Evolutionary conservation across 2,888 invertebrate species (phyloP).

Genomic region (Dascillus cervinus): DNA sequence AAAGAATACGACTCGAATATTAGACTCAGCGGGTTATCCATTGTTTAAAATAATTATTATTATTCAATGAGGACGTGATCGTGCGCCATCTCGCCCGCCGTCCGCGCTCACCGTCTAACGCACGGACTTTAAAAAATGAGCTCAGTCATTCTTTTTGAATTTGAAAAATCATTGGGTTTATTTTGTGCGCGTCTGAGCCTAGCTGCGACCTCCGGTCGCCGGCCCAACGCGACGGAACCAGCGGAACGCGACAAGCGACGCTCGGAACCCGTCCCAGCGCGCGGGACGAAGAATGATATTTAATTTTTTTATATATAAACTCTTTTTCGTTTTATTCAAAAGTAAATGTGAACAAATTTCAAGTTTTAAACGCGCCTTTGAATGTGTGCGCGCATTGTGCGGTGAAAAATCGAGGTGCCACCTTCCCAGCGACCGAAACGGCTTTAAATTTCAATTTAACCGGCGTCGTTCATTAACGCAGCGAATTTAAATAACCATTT

Average conservation of each 20-base stretch:
- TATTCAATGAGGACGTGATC: conserved; percentile 32
- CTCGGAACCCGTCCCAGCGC: conserved; percentile 1
- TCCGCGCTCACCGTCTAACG: conserved; percentile 28
- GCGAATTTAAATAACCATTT: conserved; percentile 24
- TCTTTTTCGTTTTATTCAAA: conserved; percentile 17
- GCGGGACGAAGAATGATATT: conserved; percentile 21
- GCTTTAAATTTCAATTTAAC: conserved; percentile 10
- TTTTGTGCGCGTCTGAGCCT: conserved; percentile 15
- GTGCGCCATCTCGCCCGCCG: too few species aligned
- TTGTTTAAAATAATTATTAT: conserved; percentile 45
- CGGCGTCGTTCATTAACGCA: conserved; percentile 19
- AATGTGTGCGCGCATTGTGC: conserved; percentile 14
- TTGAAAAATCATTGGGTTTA: conserved; percentile 41
- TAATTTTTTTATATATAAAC: conserved; percentile 20
- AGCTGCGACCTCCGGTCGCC: conserved; percentile 8
- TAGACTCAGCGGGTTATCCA: conserved; percentile 38
- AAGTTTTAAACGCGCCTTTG: conserved; percentile 10
- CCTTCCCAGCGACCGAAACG: conserved; percentile 4
- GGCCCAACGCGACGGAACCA: not conserved
- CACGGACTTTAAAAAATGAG: conserved; percentile 38
- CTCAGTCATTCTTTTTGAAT: conserved; percentile 42
- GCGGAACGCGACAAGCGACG: not conserved
- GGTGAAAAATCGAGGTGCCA: conserved; percentile 19
- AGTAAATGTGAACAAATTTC: conserved; percentile 14
- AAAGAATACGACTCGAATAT: conserved; percentile 22